Base-by-base conservation (phyloP, 2,113 vertebrate genomes). In the Columbina picui region DNA sequence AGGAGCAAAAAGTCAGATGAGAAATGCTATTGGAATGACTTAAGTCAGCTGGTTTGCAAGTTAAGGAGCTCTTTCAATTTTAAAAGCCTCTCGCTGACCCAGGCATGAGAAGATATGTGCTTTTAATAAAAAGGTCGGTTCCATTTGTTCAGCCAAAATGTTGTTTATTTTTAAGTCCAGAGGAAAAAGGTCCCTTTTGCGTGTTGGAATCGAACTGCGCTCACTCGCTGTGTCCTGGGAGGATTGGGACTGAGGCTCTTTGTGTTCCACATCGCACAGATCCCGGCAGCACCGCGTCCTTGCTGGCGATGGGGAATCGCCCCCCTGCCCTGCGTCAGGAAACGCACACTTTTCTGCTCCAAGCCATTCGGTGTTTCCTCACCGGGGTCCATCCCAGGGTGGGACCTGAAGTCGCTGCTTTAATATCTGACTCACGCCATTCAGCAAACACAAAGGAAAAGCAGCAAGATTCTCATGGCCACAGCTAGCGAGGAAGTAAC, bases 321-420 rank as follows among this genome's bases (percentile, higher is more conserved):
- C 78, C 39, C 63, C 29, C 64, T 2, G 23, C 36, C 0, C 0
- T 29, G 41, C 25, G 8, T 4, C 59, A 43, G 91, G 76, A 86
- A 94, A 36, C 0, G 0, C 0, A 0, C 0, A 21, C 3, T 7
- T 39, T 85, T 71, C 65, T 60, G 2, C 19, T 15, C 30, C 2
- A 2, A 60, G 21, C 65, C 45, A 22, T 53, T 34, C 55, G 70
- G 70, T 1, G 0, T 63, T 90, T 80, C 75, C 84, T 76, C 5
- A 6, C 14, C 0, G 0, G 34, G 65, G 41, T 95, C 67, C 74
- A 59, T 76, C 55, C 70, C 85, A 92, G 94, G 87, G 85, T 55
- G 76, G 76, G n/a, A n/a, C 64, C 87, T 68, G 50, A 77, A 95
- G 65, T 89, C 74, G 57, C 55, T 23, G 25, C 69, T 83, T 79